phyloP scores from a whole-genome alignment of 2,888 invertebrate species.

The Cataglyphis rosenhaueri region DNA sequence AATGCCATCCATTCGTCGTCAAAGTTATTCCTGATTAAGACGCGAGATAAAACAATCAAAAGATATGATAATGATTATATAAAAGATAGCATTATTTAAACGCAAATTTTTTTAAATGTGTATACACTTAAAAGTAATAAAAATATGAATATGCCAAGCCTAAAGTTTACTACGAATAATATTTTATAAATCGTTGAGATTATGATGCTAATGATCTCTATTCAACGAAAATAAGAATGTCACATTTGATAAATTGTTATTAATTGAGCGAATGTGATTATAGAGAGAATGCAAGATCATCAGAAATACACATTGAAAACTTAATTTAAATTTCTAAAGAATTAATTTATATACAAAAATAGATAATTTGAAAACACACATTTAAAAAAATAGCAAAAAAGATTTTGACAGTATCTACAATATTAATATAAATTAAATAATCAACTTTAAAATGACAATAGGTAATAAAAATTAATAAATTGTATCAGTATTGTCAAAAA shows the following conservation, averaged over 20 bases:
- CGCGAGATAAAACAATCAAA: constrained; percentile 5
- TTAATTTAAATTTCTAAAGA: constrained; percentile 33
- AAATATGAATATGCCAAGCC: background rate
- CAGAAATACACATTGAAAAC: background rate
- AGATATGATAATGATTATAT: constrained; percentile 1
- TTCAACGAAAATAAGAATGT: background rate
- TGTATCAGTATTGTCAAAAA: constrained; percentile 22
- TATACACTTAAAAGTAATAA: background rate
- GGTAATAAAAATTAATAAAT: constrained; percentile 45
- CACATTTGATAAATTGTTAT: constrained; percentile 35
- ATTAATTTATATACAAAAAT: constrained; percentile 2
- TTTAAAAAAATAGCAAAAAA: constrained; percentile 17
- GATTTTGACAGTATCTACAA: background rate
- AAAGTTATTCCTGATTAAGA: background rate
- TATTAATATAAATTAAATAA: constrained; percentile 5
- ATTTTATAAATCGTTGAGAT: constrained; percentile 3
- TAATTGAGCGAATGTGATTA: constrained; percentile 19
- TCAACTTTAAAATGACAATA: background rate
- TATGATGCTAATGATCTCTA: constrained; percentile 36
- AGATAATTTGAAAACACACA: background rate
- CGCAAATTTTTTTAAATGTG: background rate
- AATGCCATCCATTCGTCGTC: background rate
- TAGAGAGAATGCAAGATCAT: background rate
- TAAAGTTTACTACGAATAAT: background rate
- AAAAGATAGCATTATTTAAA: background rate